phyloP scores from a whole-genome alignment of 2,113 vertebrate genomes.

The Donacobius atricapilla region DNA sequence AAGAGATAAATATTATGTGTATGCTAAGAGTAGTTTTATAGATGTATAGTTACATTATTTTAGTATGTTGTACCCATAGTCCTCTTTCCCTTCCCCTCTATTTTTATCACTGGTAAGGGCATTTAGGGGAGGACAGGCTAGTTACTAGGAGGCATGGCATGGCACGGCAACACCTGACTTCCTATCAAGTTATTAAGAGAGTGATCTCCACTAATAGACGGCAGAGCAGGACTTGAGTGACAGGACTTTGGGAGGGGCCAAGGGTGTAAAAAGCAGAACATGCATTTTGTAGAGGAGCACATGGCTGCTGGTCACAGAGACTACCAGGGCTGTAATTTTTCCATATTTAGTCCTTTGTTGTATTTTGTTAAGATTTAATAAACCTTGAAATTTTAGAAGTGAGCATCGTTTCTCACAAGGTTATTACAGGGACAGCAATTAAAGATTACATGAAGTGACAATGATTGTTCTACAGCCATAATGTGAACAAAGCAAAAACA shows the following conservation, averaged over 20 bases:
- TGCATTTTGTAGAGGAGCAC: neutral
- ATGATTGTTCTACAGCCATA: neutral
- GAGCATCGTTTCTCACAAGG: neutral
- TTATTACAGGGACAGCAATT: neutral
- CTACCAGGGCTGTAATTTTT: neutral
- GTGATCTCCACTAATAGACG: neutral
- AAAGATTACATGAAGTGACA: neutral
- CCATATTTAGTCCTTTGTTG: neutral
- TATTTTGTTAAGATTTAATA: neutral
- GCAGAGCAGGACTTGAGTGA: neutral
- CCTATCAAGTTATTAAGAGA: neutral
- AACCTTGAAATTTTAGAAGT: neutral
- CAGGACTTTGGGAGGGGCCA: neutral
- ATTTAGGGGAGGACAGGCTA: neutral
- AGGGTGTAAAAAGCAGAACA: neutral
- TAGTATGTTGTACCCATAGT: neutral
- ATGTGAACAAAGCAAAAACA: neutral
- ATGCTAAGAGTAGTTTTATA: neutral
- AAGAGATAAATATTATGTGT: neutral
- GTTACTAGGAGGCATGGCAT: neutral
- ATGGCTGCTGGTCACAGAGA: neutral
- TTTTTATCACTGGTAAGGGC: neutral
- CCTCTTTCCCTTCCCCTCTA: neutral
- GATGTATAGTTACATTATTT: neutral
- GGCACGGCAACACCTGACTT: neutral